phyloP scores from a whole-genome alignment of 2,888 invertebrate genomes.

The Pasiphila rectangulata region DNA sequence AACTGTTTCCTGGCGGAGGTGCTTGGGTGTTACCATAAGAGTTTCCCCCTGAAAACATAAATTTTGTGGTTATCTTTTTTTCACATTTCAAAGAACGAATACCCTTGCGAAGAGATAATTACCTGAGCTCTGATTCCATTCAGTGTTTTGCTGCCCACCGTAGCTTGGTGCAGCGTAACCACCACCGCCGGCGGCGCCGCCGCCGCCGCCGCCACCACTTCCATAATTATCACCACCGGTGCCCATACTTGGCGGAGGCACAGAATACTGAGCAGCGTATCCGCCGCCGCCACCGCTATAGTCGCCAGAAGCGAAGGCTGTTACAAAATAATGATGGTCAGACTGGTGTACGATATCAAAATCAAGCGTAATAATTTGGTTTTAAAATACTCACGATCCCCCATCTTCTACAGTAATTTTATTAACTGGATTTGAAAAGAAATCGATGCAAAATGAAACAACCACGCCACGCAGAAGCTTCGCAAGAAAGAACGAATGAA shows the following conservation, averaged over 20 bases:
- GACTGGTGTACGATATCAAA: too few species aligned
- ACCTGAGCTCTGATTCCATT: conserved; percentile 65
- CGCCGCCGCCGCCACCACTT: conserved; percentile 46
- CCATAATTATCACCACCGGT: conserved; percentile 66
- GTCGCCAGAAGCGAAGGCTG: conserved; percentile 65
- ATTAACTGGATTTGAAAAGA: background rate
- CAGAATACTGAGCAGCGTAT: conserved; percentile 70
- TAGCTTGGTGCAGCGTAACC: conserved; percentile 57
- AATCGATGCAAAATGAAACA: conserved; percentile 24
- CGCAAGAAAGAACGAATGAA: conserved; percentile 13
- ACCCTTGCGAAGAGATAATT: conserved; percentile 24
- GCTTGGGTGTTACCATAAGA: conserved; percentile 52
- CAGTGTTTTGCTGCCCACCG: conserved; percentile 54
- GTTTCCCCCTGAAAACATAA: conserved; percentile 45
- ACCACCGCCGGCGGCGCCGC: too few species aligned
- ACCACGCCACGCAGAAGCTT: conserved; percentile 31
- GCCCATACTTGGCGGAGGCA: conserved; percentile 68
- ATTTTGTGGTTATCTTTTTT: conserved; percentile 2
- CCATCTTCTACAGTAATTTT: conserved; percentile 32
- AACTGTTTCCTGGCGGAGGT: conserved; percentile 51
- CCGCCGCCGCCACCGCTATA: conserved; percentile 61
- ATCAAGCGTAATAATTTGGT: too few species aligned
- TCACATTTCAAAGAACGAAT: background rate
- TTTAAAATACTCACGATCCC: conserved; percentile 52
- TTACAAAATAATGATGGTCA: too few species aligned